Evolutionary conservation across 1,140 invertebrate species (phyloP), one percentile per base, ranked within the genome.

Genomic region (Bombus terrestris): DNA sequence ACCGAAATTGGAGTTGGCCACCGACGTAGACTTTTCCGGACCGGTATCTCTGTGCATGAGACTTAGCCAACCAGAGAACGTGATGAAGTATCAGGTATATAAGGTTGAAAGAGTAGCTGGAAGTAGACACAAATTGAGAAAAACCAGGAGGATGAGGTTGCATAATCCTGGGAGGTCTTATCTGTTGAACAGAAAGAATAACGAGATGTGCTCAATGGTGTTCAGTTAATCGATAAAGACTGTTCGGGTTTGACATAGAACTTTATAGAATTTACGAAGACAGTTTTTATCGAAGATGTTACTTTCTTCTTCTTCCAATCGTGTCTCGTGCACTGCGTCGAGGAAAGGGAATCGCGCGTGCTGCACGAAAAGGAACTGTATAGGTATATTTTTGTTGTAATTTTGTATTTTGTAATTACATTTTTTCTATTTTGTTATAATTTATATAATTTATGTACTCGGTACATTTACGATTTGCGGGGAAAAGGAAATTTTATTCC

Each of bases 1-100:
- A 92, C 97, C 97, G 1, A 96, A 97, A 88, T 95, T 98, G 12
- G 96, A 97, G 92, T 96, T 98, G 59, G 95, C 96, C 41, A 97
- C 97, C 0, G 97, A 98, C 92, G 96, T 98, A 59, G 97, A 98
- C 90, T 98, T 98, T 93, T 97, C 97, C 69, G 96, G 96, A 39
- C 96, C 96, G 66, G 96, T 98, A 28, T 97, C 97, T 87, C 96
- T 98, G 47, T 99, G 98, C 93, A 96, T 98, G 95, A 97, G 97
- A 92, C 95, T 98, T 86, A 96, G 95, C 57, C 97, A 98, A 89
- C 97, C 97, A 10, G 96, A 97, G 76, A 96, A 97, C 41, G 90
- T 95, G 5, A 95, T 97, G 59, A 97, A 96, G 88, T 96, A 97
- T 91, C 96, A 96, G 86, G 95, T 97, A 37, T 96, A 96, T 87